Conservation (phyloP, 1,140 invertebrate genomes). For the fruit fly (Drosophila melanogaster) region Release_6_plus_ISO1_MT NT_033777.3:24771001-24771500, state of each 20-base stretch:
- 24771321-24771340: conserved; percentile 11
- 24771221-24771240: conserved; percentile 59
- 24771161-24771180: conserved; percentile 68
- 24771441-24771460: conserved; percentile 42
- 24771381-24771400: conserved; percentile 76
- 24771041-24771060: conserved; percentile 62
- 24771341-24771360: too few species aligned
- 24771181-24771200: conserved; percentile 49
- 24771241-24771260: conserved; percentile 34
- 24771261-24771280: conserved; percentile 49
- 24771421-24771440: conserved; percentile 12
- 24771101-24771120: conserved; percentile 74
- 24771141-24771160: conserved; percentile 76
- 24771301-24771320: conserved; percentile 21
- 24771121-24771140: conserved; percentile 43
- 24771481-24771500: conserved; percentile 57
- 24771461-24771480: conserved; percentile 63
- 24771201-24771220: conserved; percentile 34
- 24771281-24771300: conserved; percentile 41
- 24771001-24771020: conserved; percentile 18
- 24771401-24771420: conserved; percentile 65
- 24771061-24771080: conserved; percentile 37
- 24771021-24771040: conserved; percentile 45
- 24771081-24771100: conserved; percentile 36
- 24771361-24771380: conserved; percentile 12